Evolutionary conservation across 2,888 invertebrate genomes (phyloP), one percentile per base, ranked within the genome.

Genomic region (Eupithecia subumbrata): DNA sequence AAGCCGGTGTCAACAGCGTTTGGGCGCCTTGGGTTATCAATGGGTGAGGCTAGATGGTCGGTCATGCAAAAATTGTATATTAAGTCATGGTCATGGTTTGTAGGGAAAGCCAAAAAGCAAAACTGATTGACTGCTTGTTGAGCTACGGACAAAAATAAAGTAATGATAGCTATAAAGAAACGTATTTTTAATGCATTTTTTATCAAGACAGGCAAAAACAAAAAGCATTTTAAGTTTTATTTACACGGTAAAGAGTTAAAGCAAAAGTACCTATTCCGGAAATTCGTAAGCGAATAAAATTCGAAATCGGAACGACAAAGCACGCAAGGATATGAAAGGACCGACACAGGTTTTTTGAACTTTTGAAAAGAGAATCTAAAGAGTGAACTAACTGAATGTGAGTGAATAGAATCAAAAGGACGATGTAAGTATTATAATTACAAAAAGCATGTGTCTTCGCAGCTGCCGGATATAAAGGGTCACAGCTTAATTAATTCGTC

Each of bases 401-500:
- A 74, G 80, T 77, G 71, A 76, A 74, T 68, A 72, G 72, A 69
- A 80, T 77, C 76, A 85, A 84, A 83, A 83, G 84, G 84, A 84
- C 81, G 85, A 79, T 81, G 80, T 80, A 82, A 82, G 85, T 84
- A 86, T 90, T 85, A 86, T 84, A 92, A 92, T 92, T 91, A 91
- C 82, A 88, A 89, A 84, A 88, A 86, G 88, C 88, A 86, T 85
- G 89, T 88, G 83, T 70, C 72, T 66, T 72, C 80, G 91, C 94
- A 94, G 93, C 93, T 93, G 94, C 85, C 94, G 94, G 94, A 94
- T 92, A 90, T 87, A 88, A 90, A 90, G 92, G 94, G 94, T 94
- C 94, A 94, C 87, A 88, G 87, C 88, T 90, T 91, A 92, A 92
- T 89, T 91, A 88, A 86, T 86, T 86, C 88, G 85, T 89, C 91